phyloP scores from a whole-genome alignment of 2,113 vertebrate genomes.

The Amazona guildingii region DNA sequence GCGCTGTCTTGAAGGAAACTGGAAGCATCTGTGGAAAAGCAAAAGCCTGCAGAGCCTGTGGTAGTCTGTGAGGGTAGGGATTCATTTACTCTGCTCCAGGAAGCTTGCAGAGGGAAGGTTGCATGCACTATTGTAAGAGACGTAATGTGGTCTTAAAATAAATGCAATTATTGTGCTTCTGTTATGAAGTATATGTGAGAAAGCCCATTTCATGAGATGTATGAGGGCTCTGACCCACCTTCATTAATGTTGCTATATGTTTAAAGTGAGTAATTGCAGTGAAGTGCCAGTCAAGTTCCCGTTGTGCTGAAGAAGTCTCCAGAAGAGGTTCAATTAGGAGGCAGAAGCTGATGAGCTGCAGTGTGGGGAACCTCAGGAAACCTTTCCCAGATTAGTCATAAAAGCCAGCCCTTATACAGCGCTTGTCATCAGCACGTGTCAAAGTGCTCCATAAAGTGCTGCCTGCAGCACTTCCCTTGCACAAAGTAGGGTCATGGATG shows the following conservation, averaged over 20 bases:
- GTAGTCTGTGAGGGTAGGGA: background rate
- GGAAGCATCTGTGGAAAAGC: background rate
- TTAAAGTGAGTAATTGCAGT: background rate
- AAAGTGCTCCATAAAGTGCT: background rate
- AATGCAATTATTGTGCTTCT: rapidly evolving
- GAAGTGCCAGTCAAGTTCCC: rapidly evolving
- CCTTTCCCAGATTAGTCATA: background rate
- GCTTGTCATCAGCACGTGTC: background rate
- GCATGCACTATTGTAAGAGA: background rate
- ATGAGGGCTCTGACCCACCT: background rate
- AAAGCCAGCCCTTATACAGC: background rate
- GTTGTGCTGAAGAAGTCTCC: background rate
- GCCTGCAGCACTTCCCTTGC: rapidly evolving
- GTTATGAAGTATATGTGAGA: background rate
- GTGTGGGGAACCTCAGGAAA: background rate
- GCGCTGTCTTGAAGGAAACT: background rate
- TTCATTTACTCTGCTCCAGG: background rate
- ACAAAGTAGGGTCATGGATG: background rate
- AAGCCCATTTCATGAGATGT: rapidly evolving
- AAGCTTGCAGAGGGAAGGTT: background rate
- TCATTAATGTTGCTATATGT: background rate
- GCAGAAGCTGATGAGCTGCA: background rate
- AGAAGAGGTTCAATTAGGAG: background rate
- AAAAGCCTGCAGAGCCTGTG: background rate
- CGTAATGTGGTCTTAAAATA: background rate